Conservation (phyloP, 2,113 vertebrate species). For the Protobothrops flavoviridis region DNA sequence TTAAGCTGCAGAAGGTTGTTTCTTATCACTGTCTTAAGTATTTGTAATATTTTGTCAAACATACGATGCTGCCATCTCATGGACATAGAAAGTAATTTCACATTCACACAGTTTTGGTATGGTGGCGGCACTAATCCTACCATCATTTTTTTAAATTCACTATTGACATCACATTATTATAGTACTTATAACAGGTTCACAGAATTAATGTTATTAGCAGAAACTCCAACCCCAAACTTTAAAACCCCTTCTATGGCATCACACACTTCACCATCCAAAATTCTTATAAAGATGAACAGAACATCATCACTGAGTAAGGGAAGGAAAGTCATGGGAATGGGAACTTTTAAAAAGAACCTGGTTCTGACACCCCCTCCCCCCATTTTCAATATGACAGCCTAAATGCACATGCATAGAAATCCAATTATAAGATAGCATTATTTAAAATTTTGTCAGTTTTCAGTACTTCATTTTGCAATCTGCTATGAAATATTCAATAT, state of each 20-base stretch:
- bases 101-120: rapidly evolving
- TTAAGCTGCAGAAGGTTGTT: background rate
- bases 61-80: background rate
- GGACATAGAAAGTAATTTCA: background rate
- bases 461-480: background rate
- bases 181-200: background rate
- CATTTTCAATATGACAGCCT: background rate
- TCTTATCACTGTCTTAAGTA: rapidly evolving
- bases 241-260: background rate
- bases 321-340: background rate
- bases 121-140: background rate
- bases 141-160: no score
- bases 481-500: background rate
- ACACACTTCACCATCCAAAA: background rate
- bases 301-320: background rate
- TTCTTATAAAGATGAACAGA: background rate
- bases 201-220: background rate
- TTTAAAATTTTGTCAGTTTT: background rate
- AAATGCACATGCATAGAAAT: background rate
- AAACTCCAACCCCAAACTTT: background rate
- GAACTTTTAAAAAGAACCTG: background rate
- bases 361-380: background rate
- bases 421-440: background rate
- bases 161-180: background rate
- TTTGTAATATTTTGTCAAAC: background rate